phyloP scores from a whole-genome alignment of 2,888 invertebrate species.

The Xestia ashworthii region DNA sequence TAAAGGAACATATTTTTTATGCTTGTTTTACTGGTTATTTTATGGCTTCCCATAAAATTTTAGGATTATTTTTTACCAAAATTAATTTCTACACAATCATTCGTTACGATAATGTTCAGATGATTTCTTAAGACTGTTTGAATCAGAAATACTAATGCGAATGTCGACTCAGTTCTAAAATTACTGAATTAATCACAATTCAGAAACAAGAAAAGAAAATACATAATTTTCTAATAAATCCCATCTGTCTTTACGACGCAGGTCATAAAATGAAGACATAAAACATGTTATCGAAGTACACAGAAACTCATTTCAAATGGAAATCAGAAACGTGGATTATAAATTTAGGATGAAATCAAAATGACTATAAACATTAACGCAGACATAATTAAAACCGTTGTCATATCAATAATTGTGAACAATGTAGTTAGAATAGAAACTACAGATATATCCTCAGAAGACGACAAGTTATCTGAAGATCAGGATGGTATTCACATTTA shows the following conservation, averaged over 20 bases:
- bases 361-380: constrained; percentile 63
- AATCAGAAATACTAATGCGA: constrained; percentile 9
- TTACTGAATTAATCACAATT: constrained; percentile 19
- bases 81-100: not conserved
- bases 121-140: not conserved
- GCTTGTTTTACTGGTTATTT: constrained; percentile 38
- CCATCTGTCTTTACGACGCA: constrained; percentile 67
- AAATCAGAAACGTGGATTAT: constrained; percentile 55
- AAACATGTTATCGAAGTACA: constrained; percentile 67
- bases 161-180: constrained; percentile 4
- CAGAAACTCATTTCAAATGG: constrained; percentile 56
- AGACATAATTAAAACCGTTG: constrained; percentile 49
- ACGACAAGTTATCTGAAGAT: constrained; percentile 30
- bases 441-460: constrained; percentile 37
- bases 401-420: constrained; percentile 52
- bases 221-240: constrained; percentile 47
- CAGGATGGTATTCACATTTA: constrained; percentile 2
- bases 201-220: constrained; percentile 24
- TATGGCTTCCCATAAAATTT: constrained; percentile 23
- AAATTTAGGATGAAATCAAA: constrained; percentile 65
- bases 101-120: not conserved
- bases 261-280: constrained; percentile 67
- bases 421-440: constrained; percentile 22
- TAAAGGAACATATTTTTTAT: not conserved
- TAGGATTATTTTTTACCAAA: constrained; percentile 11